Conservation (phyloP, 2,113 vertebrate species). For the Periophthalmodon schlosseri region DNA sequence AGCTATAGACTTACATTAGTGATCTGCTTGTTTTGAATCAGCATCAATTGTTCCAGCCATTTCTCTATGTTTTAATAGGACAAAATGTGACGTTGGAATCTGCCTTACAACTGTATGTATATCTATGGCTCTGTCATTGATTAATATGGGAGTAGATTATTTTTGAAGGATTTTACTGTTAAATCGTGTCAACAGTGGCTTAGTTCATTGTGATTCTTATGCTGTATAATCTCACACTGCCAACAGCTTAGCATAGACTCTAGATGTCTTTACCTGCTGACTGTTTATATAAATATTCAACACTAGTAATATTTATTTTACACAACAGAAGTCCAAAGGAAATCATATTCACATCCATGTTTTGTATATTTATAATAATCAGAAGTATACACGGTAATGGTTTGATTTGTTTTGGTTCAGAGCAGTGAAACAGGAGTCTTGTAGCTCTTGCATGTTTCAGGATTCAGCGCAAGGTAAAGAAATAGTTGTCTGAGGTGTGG, state of each 20-base stretch:
- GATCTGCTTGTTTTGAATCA: slow-evolving; percentile 38
- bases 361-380: not conserved
- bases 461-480: too few relatives aligned
- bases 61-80: slow-evolving; percentile 23
- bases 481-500: too few relatives aligned
- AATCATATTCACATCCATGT: slow-evolving; percentile 25
- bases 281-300: slow-evolving; percentile 7
- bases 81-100: slow-evolving; percentile 48
- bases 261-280: slow-evolving; percentile 6
- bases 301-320: slow-evolving; percentile 8
- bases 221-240: slow-evolving; percentile 49
- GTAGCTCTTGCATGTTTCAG: too few relatives aligned
- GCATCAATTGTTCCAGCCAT: slow-evolving; percentile 43
- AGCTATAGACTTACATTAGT: slow-evolving; percentile 59
- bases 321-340: slow-evolving; percentile 35
- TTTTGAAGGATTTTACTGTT: slow-evolving; percentile 54
- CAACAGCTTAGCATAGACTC: slow-evolving; percentile 37
- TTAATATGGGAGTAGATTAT: slow-evolving; percentile 23
- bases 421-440: too few relatives aligned
- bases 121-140: slow-evolving; percentile 58
- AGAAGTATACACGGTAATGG: too few relatives aligned
- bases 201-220: slow-evolving; percentile 21
- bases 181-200: slow-evolving; percentile 10
- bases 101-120: slow-evolving; percentile 62
- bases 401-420: too few relatives aligned